phyloP scores from a whole-genome alignment of 2,888 invertebrate species.

The Latrodectus elegans region DNA sequence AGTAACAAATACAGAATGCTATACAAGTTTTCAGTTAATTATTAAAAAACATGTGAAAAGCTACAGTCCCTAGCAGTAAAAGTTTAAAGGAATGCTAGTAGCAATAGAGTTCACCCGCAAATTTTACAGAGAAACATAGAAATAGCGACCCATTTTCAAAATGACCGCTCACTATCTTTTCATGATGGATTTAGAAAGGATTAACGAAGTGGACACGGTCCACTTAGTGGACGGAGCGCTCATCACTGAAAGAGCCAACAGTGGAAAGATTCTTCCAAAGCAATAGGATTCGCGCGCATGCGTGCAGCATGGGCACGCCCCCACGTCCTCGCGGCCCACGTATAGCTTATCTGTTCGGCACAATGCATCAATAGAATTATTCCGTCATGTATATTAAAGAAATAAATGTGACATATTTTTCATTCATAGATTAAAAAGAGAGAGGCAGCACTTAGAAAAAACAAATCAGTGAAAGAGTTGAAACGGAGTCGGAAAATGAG shows the following conservation, averaged over 20 bases:
- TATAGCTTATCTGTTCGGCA: neutral
- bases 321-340: neutral
- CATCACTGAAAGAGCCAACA: neutral
- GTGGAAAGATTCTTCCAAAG: constrained; percentile 10
- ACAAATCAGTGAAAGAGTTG: neutral
- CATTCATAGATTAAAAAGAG: neutral
- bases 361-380: neutral
- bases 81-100: neutral
- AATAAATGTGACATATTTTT: constrained; percentile 5
- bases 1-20: neutral
- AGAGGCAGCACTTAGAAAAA: neutral
- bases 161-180: constrained; percentile 16
- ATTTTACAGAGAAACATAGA: neutral
- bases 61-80: neutral
- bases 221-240: constrained; percentile 31
- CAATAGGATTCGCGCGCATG: constrained; percentile 24
- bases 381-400: neutral
- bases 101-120: too few relatives aligned
- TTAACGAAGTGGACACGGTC: constrained; percentile 57
- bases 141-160: constrained; percentile 30
- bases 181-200: constrained; percentile 17
- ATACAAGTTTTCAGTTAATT: neutral
- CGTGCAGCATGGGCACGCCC: constrained; percentile 19
- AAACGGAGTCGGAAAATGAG: neutral
- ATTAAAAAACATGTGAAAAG: too few relatives aligned